Conservation (phyloP, 92 coral and sea anemone genomes). For the Bergia puertoricense region DNA sequence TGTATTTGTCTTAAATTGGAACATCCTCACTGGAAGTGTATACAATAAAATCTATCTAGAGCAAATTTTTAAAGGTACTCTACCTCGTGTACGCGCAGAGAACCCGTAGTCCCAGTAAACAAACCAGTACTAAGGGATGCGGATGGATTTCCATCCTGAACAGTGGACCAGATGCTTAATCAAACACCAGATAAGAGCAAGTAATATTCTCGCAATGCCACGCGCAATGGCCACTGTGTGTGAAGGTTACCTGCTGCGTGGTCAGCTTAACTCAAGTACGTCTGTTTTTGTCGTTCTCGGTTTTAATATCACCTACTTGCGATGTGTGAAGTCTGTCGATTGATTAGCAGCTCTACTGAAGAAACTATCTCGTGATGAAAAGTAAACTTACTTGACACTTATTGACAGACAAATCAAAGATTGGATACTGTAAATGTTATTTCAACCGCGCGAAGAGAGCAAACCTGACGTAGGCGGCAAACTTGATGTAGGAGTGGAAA, state of each 20-base stretch:
- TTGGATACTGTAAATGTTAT: constrained; percentile 32
- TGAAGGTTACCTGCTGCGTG: neutral
- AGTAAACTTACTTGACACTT: constrained; percentile 30
- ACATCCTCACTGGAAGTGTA: neutral
- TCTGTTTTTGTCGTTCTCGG: constrained; percentile 31
- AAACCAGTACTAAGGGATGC: neutral
- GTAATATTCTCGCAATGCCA: neutral
- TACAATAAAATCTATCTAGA: neutral
- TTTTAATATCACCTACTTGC: constrained; percentile 39
- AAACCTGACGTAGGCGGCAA: constrained; percentile 14
- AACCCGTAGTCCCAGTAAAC: constrained; percentile 3
- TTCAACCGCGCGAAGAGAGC: constrained; percentile 43
- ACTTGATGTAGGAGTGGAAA: constrained; percentile 14
- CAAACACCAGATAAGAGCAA: neutral
- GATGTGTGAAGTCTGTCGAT: constrained; percentile 31
- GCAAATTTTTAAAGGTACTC: constrained; percentile 8
- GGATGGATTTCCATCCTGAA: neutral
- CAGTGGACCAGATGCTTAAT: neutral
- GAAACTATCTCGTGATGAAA: constrained; percentile 48
- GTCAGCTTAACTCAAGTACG: constrained; percentile 16
- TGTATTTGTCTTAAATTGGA: neutral
- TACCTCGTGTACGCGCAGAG: constrained; percentile 28
- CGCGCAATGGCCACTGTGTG: neutral
- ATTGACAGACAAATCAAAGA: constrained; percentile 37
- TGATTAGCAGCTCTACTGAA: constrained; percentile 35